Base-by-base conservation (phyloP, 1,140 invertebrate species). In the Drosophila santomea region DNA sequence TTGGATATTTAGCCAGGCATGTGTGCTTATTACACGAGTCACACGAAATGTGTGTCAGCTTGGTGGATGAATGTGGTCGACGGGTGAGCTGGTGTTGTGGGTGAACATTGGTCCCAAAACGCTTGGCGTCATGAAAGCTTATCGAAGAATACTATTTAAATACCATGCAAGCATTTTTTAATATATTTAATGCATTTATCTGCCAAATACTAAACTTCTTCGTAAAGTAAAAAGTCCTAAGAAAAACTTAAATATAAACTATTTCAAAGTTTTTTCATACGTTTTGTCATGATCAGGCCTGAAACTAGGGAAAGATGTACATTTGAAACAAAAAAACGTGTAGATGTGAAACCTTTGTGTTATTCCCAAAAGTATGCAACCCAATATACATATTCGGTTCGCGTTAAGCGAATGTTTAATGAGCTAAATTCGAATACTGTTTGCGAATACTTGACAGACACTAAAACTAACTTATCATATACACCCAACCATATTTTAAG, bases 21-120 rank as follows among this genome's bases (percentile, higher is more conserved):
- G 74, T 78, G 68, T 79, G 79, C 83, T 68, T 72, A 78, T 83
- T 79, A 82, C 50, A 66, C 38, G 44, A 48, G 39, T 12, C 32
- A 43, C 44, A 47, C 25, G 32, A 62, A 73, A 77, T 75, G 80
- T 64, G 78, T 86, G 82, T 68, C 79, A 83, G n/a, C 74, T 76
- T 45, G 51, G 43, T 62, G 67, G 64, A 57, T 71, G 51, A 56
- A 23, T 44, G 48, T 50, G 45, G 14, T 23, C 23, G 17, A 5
- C 20, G 56, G 59, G 32, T n/a, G 60, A 20, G 32, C 2, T 6
- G 12, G 15, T 43, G 2, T 36, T 17, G 32, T 17, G 35, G 20
- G 1, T 12, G 38, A 28, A 67, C 74, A 77, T 28, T 77, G 74
- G 63, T 68, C 39, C 12, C 35, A 69, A 20, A 11, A 38, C 15